Percentiles rank a stretch among this genome's conserved stretches.
These are phyloP conservation scores for Diplazon laetatorius DNA, from an alignment of 2,888 invertebrate genomes.

Conservation along the genomic window DNA sequence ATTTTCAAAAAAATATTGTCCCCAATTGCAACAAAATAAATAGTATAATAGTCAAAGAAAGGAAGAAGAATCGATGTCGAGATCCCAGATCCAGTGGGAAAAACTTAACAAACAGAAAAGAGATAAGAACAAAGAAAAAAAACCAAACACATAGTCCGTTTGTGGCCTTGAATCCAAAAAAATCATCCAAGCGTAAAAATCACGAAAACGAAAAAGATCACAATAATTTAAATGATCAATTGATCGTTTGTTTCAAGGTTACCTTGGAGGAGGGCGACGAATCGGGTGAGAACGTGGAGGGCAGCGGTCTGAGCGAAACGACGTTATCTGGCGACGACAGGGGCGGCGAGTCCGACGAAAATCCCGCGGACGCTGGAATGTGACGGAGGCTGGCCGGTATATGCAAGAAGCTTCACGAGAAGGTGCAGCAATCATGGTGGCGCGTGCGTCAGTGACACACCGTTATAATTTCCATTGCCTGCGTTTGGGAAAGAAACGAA, in stretches of 20 bases:
- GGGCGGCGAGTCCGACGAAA: conserved; percentile 83
- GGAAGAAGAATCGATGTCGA: no score
- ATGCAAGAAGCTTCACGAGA: conserved; percentile 95
- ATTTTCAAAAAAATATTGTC: no score
- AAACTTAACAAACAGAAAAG: no score
- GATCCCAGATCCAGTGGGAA: no score
- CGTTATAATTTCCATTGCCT: conserved; percentile 57
- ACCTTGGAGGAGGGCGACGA: conserved; percentile 94
- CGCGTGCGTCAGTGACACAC: conserved; percentile 88
- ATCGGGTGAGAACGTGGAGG: conserved; percentile 85
- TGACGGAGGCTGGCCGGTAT: conserved; percentile 96
- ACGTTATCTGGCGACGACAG: conserved; percentile 80
- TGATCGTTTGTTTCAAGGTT: conserved; percentile 84
- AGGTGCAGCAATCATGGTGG: conserved; percentile 93
- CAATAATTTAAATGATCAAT: background rate
- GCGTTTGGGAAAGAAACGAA: conserved; percentile 48
- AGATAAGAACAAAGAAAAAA: no score
- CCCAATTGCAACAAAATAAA: no score
- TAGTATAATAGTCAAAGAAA: no score
- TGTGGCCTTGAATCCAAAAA: no score
- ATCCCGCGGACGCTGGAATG: conserved; percentile 87
- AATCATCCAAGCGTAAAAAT: background rate
- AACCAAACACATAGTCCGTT: no score
- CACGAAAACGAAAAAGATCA: background rate
- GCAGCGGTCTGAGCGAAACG: conserved; percentile 67